phyloP scores from a whole-genome alignment of 2,888 invertebrate species.

The Synanthedon vespiformis region DNA sequence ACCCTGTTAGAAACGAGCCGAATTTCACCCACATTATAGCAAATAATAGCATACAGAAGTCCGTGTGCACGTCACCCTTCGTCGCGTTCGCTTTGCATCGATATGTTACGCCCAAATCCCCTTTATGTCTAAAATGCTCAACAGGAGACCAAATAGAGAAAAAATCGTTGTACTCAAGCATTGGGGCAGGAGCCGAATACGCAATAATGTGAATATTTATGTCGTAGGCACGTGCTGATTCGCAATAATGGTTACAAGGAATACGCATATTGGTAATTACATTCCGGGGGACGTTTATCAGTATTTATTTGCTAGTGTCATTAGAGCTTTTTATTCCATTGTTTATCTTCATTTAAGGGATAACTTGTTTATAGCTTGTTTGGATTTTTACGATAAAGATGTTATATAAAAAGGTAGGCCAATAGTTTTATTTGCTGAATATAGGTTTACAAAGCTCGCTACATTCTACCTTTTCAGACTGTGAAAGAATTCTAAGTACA shows the following conservation, averaged over 20 bases:
- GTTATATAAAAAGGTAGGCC: no score
- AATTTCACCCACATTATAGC: constrained; percentile 68
- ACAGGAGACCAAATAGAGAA: constrained; percentile 43
- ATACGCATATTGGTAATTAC: constrained; percentile 60
- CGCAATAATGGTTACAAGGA: constrained; percentile 53
- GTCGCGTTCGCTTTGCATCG: constrained; percentile 31
- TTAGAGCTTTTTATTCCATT: not conserved
- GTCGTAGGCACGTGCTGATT: constrained; percentile 61
- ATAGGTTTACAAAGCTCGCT: no score
- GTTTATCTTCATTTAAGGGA: not conserved
- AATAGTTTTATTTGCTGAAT: no score
- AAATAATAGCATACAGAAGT: constrained; percentile 66
- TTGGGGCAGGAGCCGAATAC: constrained; percentile 32
- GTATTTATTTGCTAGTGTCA: constrained; percentile 15
- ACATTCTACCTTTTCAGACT: no score
- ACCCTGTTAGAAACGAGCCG: constrained; percentile 51
- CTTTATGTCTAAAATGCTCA: constrained; percentile 62
- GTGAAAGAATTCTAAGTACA: no score
- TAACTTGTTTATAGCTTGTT: not conserved
- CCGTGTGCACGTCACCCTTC: constrained; percentile 46
- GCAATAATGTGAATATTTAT: constrained; percentile 67
- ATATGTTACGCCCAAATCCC: constrained; percentile 60
- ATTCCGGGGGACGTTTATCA: constrained; percentile 20
- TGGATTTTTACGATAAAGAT: no score
- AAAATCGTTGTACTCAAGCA: constrained; percentile 37